Evolutionary conservation across 1,140 invertebrate species (phyloP).

Genomic region (Manduca sexta): DNA sequence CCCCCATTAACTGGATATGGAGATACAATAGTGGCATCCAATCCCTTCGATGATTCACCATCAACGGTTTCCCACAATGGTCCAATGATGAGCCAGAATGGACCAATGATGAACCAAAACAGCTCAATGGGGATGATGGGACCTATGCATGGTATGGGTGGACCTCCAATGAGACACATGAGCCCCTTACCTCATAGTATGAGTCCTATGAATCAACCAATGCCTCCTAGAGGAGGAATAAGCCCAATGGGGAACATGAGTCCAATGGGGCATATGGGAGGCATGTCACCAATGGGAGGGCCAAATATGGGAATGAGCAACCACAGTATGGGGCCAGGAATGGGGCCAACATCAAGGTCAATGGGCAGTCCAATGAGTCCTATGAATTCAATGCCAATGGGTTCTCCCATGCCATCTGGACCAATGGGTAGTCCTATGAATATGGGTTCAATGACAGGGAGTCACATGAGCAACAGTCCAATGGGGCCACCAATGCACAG

Average conservation of each 20-base stretch:
- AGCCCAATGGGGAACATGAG: constrained; percentile 82
- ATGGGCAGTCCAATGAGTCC: constrained; percentile 79
- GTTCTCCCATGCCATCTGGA: constrained; percentile 80
- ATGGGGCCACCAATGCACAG: constrained; percentile 77
- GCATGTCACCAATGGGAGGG: constrained; percentile 73
- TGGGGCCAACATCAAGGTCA: constrained; percentile 71
- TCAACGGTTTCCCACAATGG: constrained; percentile 75
- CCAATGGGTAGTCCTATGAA: constrained; percentile 84
- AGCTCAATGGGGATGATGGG: constrained; percentile 76
- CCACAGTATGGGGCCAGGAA: constrained; percentile 72
- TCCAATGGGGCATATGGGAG: constrained; percentile 74
- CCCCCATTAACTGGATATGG: constrained; percentile 91
- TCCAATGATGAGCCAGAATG: constrained; percentile 77
- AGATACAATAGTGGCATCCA: constrained; percentile 94
- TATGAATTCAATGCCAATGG: constrained; percentile 83
- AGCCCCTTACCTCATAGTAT: constrained; percentile 78
- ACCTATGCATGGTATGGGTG: constrained; percentile 77
- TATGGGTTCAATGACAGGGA: constrained; percentile 72
- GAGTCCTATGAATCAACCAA: constrained; percentile 80
- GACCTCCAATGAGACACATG: constrained; percentile 81
- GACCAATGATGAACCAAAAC: constrained; percentile 73
- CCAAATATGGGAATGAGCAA: constrained; percentile 72
- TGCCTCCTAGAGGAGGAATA: constrained; percentile 76
- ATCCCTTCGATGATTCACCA: constrained; percentile 96
- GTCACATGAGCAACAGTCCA: constrained; percentile 77